Conservation (phyloP, 2,113 vertebrate species). For the Cololabis saira region DNA sequence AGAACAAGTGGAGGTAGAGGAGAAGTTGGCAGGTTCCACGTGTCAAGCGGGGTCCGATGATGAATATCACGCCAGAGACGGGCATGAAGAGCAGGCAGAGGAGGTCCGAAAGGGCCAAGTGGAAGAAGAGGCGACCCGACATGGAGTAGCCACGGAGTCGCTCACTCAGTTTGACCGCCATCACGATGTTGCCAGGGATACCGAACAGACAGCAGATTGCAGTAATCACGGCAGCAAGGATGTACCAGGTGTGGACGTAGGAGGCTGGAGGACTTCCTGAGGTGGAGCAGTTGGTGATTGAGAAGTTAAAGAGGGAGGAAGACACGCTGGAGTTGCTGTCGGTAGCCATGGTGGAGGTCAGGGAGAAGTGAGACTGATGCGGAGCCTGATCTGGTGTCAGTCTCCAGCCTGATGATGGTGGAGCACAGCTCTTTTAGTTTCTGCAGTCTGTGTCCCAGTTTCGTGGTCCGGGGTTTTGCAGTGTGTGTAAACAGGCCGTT, state of each 20-base stretch:
- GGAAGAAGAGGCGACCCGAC: conserved; percentile 29
- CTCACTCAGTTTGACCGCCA: conserved; percentile 10
- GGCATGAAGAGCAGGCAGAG: conserved; percentile 24
- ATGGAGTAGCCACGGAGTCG: background rate
- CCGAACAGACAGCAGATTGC: conserved; percentile 12
- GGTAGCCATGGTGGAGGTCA: background rate
- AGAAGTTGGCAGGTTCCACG: background rate
- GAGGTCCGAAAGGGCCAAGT: conserved; percentile 18
- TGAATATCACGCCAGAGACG: background rate
- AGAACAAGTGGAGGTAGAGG: conserved; percentile 28
- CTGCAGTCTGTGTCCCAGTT: background rate
- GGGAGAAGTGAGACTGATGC: background rate
- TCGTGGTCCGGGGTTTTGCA: conserved; percentile 16
- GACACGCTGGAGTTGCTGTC: background rate
- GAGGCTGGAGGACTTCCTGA: background rate
- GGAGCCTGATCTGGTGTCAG: no score
- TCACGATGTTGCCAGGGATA: conserved; percentile 19
- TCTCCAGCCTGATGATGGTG: no score
- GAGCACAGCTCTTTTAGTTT: no score
- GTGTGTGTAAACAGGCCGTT: background rate
- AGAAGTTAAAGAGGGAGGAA: background rate
- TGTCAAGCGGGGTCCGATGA: background rate
- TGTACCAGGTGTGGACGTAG: background rate
- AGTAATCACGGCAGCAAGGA: conserved; percentile 3
- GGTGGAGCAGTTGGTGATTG: background rate